Base-by-base conservation (phyloP, 2,888 invertebrate genomes). In the Torymus texanus region DNA sequence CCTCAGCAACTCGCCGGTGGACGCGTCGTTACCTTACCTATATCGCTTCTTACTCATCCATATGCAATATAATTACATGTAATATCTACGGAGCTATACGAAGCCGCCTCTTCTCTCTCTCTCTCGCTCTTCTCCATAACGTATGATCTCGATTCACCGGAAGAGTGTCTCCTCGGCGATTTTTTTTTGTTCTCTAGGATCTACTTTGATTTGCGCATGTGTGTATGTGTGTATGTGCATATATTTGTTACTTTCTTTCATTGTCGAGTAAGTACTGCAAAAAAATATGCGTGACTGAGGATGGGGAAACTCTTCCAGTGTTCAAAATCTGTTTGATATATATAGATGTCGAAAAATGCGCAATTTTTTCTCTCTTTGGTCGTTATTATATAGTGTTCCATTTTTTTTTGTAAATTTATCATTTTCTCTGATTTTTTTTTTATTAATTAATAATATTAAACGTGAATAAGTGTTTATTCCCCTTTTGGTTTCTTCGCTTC, bases 21-120 rank as follows among this genome's bases (percentile, higher is more conserved):
- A 41, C 18, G 10, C 11, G 11, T 14, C 29, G 29, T 66, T 77
- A 65, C 59, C 18, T 71, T 71, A 71, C 41, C 50, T 68, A 56
- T 81, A 81, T 75, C 71, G 70, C 63, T 65, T 81, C 41, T 78
- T 77, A 73, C 62, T 70, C 66, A 72, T 68, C 21, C 63, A 10
- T 74, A 63, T 68, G 51, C 59, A 74, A 55, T 41, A 41, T 74
- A 68, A 75, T 78, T 84, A 86, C 82, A 83, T 78, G 79, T 85
- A 86, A 83, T 84, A 85, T 83, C 83, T 85, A 85, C 79, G 80
- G 84, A 83, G 70, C 84, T 84, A 81, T 84, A 84, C 81, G 82
- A 79, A 79, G 79, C 70, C 65, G 61, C 3, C 16, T 51, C 53
- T 68, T 18, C 14, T 29, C 41, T 8, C 41, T 41, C 41, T 41